These are phyloP conservation scores for Brachionus rubens DNA, from an alignment of 1,140 invertebrate genomes.

Conservation along the genomic window DNA sequence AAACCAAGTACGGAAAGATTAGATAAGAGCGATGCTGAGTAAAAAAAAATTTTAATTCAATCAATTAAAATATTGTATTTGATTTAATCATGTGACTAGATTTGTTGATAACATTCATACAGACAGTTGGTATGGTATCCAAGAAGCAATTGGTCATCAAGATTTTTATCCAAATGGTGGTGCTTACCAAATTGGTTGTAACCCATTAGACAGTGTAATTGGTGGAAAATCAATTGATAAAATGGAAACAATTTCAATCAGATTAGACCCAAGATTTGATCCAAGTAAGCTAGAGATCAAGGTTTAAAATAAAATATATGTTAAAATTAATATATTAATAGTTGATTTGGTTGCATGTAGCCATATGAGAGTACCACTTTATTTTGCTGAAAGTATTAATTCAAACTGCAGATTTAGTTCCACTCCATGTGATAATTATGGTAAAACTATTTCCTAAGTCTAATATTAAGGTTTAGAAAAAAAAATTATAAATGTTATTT, in stretches of 20 bases:
- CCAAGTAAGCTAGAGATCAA: constrained; percentile 15
- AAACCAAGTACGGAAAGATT: constrained; percentile 75
- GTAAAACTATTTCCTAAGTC: background rate
- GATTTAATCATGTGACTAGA: too few species aligned
- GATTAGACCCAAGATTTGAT: constrained; percentile 15
- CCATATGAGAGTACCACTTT: constrained; percentile 26
- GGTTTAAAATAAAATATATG: too few species aligned
- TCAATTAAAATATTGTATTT: background rate
- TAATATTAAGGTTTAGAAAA: background rate
- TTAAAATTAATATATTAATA: too few species aligned
- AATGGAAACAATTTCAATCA: constrained; percentile 4
- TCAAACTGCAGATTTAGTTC: constrained; percentile 21
- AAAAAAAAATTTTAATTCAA: constrained; percentile 53
- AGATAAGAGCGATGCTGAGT: constrained; percentile 80
- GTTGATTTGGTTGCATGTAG: constrained; percentile 43
- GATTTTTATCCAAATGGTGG: constrained; percentile 48
- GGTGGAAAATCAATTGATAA: background rate
- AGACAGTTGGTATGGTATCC: constrained; percentile 67
- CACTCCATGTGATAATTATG: constrained; percentile 31
- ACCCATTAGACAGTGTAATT: background rate
- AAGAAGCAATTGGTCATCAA: constrained; percentile 65
- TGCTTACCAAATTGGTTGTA: constrained; percentile 63
- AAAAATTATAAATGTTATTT: background rate
- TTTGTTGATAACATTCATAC: constrained; percentile 92
- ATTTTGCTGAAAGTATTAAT: constrained; percentile 38